Evolutionary conservation across 2,888 invertebrate genomes (phyloP), one percentile per base, ranked within the genome.

Genomic region (Apomyelois bistriatella): DNA sequence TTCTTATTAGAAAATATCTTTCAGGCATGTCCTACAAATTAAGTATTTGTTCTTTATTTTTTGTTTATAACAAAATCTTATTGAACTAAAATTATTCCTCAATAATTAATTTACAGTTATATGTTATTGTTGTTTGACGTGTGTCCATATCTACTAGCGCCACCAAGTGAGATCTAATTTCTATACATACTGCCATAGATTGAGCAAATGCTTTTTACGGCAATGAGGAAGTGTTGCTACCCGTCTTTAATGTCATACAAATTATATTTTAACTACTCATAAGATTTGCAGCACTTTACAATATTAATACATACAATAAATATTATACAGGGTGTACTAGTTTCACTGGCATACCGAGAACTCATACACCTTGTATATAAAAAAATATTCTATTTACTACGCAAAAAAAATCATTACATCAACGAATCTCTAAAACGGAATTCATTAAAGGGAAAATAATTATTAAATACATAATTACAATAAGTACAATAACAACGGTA

Each of bases 281-380:
- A 80, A 83, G 75, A 80, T 64, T 66, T 64, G 73, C 74, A 78
- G 76, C 72, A 46, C 16, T 58, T 68, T 55, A 57, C 35, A 40
- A 52, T 54, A 53, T 37, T 28, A 32, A 41, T 38, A 48, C 41
- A 51, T 32, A 32, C 30, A 42, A 35, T 38, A 13, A 35, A 37
- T 16, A 50, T 32, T 15, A 10, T 22, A 12, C 5, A 22, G 22
- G 22, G 22, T 22, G 22, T 22, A 22, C n/a, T n/a, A n/a, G n/a
- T n/a, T n/a, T n/a, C n/a, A n/a, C n/a, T n/a, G n/a, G n/a, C n/a
- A n/a, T n/a, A n/a, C n/a, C n/a, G 22, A 5, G 22, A 22, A 22
- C 22, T 22, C 2, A 22, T 22, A 22, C 22, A 22, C 22, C 5
- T 5, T 22, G 22, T 22, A 3, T 22, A 22, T 3, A 5, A 36